Conservation (phyloP, 2,797 vertebrate species). For the Mus minutoides region DNA sequence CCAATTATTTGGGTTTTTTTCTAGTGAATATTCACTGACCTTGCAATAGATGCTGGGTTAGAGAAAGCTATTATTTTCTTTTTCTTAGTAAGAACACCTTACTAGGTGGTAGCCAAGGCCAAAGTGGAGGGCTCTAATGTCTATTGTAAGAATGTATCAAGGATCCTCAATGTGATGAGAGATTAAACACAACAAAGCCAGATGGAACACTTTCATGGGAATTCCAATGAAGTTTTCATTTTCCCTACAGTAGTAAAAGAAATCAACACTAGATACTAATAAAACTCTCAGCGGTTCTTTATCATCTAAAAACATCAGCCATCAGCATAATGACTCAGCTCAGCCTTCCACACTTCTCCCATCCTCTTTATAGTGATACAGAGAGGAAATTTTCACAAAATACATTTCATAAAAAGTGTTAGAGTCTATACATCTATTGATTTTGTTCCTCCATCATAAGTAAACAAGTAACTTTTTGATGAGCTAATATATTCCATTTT, state of each 20-base stretch:
- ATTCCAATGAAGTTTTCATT: neutral
- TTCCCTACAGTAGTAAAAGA: neutral
- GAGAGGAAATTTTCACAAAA: conserved; percentile 8
- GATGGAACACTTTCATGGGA: neutral
- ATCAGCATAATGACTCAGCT: neutral
- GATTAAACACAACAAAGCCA: neutral
- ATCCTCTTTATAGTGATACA: neutral
- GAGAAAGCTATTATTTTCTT: neutral
- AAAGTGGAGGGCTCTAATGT: neutral
- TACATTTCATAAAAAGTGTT: neutral
- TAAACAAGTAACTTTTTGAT: conserved; percentile 63
- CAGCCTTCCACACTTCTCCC: neutral
- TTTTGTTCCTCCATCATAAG: neutral
- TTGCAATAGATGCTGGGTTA: neutral
- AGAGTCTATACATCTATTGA: neutral
- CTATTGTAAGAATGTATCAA: neutral
- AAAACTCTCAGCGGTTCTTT: neutral
- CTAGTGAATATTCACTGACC: neutral
- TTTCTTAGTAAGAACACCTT: neutral
- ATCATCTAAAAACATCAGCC: neutral
- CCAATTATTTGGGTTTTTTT: neutral
- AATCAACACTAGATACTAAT: conserved; percentile 43
- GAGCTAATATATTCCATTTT: conserved; percentile 22
- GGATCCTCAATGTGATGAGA: neutral
- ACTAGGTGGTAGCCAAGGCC: conserved; percentile 24